These are phyloP conservation scores for Athrips mouffetella DNA, from an alignment of 2,888 invertebrate genomes.

Conservation along the genomic window DNA sequence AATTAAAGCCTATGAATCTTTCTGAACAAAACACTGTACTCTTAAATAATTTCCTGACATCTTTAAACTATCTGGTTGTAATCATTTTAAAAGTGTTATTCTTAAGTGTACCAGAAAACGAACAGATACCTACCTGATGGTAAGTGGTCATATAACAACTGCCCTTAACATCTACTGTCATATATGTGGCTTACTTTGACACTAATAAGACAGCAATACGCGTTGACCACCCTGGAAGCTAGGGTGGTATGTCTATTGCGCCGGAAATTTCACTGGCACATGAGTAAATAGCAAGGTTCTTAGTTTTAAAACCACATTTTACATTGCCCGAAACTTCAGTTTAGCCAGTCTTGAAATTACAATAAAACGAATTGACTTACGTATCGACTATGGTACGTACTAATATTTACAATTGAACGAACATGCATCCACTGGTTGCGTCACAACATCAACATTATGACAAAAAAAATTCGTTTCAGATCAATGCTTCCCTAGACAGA, in stretches of 20 bases:
- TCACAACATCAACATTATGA: background rate
- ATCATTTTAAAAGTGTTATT: no score
- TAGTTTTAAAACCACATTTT: constrained; percentile 19
- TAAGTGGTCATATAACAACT: no score
- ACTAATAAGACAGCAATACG: no score
- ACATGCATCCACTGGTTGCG: constrained; percentile 10
- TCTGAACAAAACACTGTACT: background rate
- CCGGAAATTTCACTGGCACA: no score
- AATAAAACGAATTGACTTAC: constrained; percentile 34
- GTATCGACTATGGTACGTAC: background rate
- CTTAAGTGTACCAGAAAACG: no score
- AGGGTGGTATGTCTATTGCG: no score
- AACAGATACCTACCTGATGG: no score
- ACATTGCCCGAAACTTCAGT: constrained; percentile 35
- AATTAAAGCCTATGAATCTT: background rate
- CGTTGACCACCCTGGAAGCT: no score
- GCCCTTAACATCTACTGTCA: no score
- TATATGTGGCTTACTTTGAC: no score
- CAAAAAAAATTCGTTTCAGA: background rate
- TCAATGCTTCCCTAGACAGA: background rate
- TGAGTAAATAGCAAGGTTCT: background rate
- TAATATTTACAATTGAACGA: constrained; percentile 33
- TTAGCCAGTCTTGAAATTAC: constrained; percentile 36
- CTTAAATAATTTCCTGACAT: background rate
- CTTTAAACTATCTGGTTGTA: no score